These are phyloP conservation scores for honey bee (Apis mellifera) DNA, from an alignment of 1,140 invertebrate species.

Conservation along the genomic window DNA sequence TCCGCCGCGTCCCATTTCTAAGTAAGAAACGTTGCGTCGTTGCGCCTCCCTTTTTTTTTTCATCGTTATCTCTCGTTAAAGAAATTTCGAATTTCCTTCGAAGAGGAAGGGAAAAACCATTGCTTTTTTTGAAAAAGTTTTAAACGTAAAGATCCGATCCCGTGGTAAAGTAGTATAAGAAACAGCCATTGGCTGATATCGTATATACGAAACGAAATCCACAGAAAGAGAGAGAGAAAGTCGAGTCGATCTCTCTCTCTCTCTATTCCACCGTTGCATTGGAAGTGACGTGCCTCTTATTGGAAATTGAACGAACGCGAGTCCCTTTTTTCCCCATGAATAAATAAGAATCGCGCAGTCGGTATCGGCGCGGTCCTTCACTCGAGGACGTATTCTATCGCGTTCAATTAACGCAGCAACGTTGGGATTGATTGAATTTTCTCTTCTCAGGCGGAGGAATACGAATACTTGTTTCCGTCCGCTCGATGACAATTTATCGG, in stretches of 20 bases:
- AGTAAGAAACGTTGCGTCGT: not conserved
- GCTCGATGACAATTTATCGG: conserved; percentile 39
- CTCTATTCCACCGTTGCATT: not conserved
- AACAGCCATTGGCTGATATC: no score
- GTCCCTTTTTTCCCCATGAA: not conserved
- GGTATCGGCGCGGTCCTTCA: not conserved
- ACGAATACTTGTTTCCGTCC: conserved; percentile 21
- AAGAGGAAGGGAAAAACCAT: not conserved
- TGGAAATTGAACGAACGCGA: not conserved
- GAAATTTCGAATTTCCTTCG: no score
- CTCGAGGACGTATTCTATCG: not conserved
- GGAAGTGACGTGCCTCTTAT: not conserved
- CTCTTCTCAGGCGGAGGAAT: not conserved
- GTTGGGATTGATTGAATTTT: conserved; percentile 19
- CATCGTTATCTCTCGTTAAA: no score
- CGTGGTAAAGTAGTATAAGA: no score
- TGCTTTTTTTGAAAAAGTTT: not conserved
- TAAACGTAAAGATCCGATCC: not conserved
- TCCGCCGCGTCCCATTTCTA: not conserved
- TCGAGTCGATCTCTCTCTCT: not conserved
- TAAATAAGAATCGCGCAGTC: not conserved
- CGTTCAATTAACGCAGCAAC: conserved; percentile 13
- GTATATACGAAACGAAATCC: no score
- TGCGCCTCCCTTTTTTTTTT: no score
- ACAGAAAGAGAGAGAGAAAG: no score